Percentiles rank a stretch among this genome's conserved stretches.
Conservation (phyloP, 2,888 invertebrate species). For the Clanis bilineata region DNA sequence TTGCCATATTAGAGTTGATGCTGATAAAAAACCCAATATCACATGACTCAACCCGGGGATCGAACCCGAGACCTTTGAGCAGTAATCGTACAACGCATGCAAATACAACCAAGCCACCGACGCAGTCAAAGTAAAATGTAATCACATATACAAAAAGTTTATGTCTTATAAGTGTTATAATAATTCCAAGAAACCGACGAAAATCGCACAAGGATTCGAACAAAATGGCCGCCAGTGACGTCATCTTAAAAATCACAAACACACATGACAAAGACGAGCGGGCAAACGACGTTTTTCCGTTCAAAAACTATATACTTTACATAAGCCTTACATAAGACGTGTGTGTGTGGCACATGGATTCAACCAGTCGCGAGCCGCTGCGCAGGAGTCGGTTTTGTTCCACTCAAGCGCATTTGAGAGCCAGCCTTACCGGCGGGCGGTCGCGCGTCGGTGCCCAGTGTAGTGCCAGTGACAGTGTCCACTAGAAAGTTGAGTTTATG, state of each 20-base stretch:
- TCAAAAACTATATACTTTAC: constrained; percentile 58
- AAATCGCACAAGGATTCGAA: background rate
- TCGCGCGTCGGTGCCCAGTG: constrained; percentile 39
- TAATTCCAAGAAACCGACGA: background rate
- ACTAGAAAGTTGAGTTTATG: background rate
- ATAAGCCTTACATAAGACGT: constrained; percentile 65
- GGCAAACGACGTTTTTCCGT: constrained; percentile 67
- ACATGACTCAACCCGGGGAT: no score
- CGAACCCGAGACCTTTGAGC: no score
- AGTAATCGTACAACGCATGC: no score
- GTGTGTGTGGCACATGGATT: constrained; percentile 39
- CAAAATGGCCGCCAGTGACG: constrained; percentile 16
- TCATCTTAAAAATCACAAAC: constrained; percentile 6
- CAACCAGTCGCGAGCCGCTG: constrained; percentile 53
- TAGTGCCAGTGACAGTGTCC: constrained; percentile 47
- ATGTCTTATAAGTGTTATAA: background rate
- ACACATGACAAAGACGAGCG: constrained; percentile 49
- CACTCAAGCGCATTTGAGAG: constrained; percentile 78
- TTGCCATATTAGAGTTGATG: no score
- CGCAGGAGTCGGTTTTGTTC: constrained; percentile 71
- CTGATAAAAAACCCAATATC: no score
- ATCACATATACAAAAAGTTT: background rate
- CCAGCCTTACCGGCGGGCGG: constrained; percentile 48
- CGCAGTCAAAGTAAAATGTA: no score
- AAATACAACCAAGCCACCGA: no score